Evolutionary conservation across 2,113 vertebrate genomes (phyloP).

Genomic region (Mustelus asterias): DNA sequence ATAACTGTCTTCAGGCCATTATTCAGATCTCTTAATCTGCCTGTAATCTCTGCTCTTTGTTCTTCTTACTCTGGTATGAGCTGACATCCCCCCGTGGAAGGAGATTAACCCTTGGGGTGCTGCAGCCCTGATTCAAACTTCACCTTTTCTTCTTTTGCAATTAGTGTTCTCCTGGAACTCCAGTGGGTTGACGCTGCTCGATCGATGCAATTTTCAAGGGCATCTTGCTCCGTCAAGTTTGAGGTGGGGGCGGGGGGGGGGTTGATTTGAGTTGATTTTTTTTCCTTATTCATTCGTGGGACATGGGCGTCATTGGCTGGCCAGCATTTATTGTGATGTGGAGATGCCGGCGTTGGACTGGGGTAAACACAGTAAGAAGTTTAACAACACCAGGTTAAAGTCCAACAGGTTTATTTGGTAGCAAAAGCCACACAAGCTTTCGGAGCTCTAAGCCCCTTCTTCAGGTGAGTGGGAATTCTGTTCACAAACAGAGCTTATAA

Average conservation of each 20-base stretch:
- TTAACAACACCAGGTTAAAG: too few species aligned
- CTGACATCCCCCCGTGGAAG: conserved; percentile 3
- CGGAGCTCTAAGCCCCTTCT: too few species aligned
- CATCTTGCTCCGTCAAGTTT: not conserved
- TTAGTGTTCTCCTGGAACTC: not conserved
- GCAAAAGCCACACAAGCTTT: too few species aligned
- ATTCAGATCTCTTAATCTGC: conserved; percentile 37
- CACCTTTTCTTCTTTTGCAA: not conserved
- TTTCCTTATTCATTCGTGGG: too few species aligned
- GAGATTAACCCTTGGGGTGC: conserved; percentile 4
- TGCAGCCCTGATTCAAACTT: not conserved
- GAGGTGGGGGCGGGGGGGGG: not conserved
- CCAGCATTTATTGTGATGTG: too few species aligned
- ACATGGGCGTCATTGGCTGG: too few species aligned
- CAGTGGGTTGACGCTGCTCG: not conserved
- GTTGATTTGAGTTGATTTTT: too few species aligned
- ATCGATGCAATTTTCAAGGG: not conserved
- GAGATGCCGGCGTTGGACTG: too few species aligned
- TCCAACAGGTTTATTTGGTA: too few species aligned
- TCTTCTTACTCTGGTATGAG: conserved; percentile 23
- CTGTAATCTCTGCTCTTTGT: conserved; percentile 36
- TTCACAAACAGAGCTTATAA: too few species aligned
- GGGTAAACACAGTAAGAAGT: too few species aligned
- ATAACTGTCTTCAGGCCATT: conserved; percentile 37
- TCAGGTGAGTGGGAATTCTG: too few species aligned